Percentiles rank a stretch among this genome's conserved stretches.
phyloP scores from a whole-genome alignment of 2,113 vertebrate species.

The Athene noctua region DNA sequence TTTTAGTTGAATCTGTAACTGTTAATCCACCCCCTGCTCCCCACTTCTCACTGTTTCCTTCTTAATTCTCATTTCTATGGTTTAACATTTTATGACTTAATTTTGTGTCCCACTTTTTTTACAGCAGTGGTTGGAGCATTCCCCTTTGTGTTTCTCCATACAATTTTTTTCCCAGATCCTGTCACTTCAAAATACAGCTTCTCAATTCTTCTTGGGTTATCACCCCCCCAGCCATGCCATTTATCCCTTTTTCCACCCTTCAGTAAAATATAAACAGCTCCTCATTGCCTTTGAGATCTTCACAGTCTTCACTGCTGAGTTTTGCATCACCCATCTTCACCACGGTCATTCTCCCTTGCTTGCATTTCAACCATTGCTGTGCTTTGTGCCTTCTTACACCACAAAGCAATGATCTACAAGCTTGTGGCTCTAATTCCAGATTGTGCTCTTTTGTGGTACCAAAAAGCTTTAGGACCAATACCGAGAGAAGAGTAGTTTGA shows the following conservation, averaged over 20 bases:
- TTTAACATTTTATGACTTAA: neutral
- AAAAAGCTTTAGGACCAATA: neutral
- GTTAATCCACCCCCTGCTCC: neutral
- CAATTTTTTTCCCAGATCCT: neutral
- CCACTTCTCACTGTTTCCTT: neutral
- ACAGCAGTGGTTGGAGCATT: neutral
- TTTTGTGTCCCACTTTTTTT: neutral
- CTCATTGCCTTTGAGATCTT: neutral
- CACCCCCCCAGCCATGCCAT: neutral
- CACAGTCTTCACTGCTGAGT: neutral
- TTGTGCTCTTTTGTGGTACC: neutral
- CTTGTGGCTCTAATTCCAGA: neutral
- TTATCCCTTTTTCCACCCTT: neutral
- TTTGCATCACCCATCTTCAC: neutral
- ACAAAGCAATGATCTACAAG: neutral
- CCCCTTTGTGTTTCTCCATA: neutral
- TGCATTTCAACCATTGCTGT: neutral
- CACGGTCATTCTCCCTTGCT: neutral
- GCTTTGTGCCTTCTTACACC: neutral
- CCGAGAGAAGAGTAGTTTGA: neutral
- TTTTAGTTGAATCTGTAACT: neutral
- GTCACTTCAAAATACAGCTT: neutral
- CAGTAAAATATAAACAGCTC: neutral
- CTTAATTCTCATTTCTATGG: neutral
- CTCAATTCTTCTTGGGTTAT: neutral